These are phyloP conservation scores for Diarsia mendica DNA, from an alignment of 2,888 invertebrate genomes.

Conservation along the genomic window DNA sequence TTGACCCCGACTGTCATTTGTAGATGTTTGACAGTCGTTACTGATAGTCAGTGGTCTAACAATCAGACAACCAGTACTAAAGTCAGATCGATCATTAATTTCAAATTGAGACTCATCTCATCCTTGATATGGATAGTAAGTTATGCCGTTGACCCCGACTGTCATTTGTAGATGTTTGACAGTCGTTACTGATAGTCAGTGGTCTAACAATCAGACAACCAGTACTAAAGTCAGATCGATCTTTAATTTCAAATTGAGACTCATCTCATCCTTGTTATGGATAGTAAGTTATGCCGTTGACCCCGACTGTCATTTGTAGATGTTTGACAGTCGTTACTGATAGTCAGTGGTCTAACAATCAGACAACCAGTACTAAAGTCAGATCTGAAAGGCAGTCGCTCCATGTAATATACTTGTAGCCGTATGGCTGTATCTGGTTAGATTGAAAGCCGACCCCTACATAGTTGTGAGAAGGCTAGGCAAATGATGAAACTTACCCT, in stretches of 20 bases:
- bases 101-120: no score
- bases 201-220: no score
- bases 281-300: no score
- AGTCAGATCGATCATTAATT: no score
- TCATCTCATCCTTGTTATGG: no score
- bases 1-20: background rate
- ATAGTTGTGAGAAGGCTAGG: background rate
- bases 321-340: background rate
- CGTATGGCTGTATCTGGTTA: background rate
- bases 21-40: background rate
- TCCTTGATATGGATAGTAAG: no score
- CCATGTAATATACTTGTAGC: background rate
- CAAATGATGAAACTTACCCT: background rate
- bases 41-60: no score
- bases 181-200: no score
- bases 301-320: background rate
- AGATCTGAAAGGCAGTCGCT: background rate
- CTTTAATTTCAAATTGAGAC: no score
- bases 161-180: background rate
- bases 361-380: background rate
- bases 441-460: background rate
- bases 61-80: background rate
- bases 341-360: background rate
- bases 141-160: no score
- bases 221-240: background rate